phyloP scores from a whole-genome alignment of 1,140 invertebrate genomes.

The Onthophagus taurus region DNA sequence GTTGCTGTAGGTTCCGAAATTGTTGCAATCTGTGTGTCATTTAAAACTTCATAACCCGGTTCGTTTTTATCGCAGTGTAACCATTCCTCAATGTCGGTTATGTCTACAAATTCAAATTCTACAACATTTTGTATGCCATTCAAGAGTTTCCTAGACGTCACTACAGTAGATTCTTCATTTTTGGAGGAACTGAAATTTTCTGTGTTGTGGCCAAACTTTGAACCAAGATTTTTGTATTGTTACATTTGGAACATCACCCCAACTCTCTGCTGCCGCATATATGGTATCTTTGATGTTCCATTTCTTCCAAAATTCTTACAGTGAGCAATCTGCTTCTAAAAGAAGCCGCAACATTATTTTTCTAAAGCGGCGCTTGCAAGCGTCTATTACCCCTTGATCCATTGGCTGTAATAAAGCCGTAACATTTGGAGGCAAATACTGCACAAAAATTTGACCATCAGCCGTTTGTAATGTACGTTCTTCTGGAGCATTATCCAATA shows the following conservation, averaged over 20 bases:
- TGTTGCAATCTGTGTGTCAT: neutral
- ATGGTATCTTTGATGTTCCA: slow-evolving; percentile 8
- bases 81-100: neutral
- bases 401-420: slow-evolving; percentile 3
- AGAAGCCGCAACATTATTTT: slow-evolving; percentile 6
- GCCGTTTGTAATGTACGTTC: slow-evolving; percentile 4
- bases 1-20: neutral
- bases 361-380: neutral
- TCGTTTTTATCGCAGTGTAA: slow-evolving; percentile 7
- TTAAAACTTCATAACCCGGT: slow-evolving; percentile 2
- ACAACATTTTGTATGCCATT: neutral
- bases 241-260: neutral
- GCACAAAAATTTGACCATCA: slow-evolving; percentile 3
- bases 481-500: slow-evolving; percentile 32
- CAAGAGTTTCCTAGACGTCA: no score
- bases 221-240: slow-evolving; percentile 1
- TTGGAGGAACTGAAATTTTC: no score
- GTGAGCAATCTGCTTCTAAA: slow-evolving; percentile 3
- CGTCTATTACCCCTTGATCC: slow-evolving; percentile 3
- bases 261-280: slow-evolving; percentile 7
- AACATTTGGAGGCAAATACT: slow-evolving; percentile 3
- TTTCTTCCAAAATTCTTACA: no score
- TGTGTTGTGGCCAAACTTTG: neutral
- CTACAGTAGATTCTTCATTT: no score
- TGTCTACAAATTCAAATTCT: slow-evolving; percentile 5